Percentiles rank a stretch among this genome's conserved stretches.
phyloP scores from a whole-genome alignment of 1,140 invertebrate species.

The Limonius californicus region DNA sequence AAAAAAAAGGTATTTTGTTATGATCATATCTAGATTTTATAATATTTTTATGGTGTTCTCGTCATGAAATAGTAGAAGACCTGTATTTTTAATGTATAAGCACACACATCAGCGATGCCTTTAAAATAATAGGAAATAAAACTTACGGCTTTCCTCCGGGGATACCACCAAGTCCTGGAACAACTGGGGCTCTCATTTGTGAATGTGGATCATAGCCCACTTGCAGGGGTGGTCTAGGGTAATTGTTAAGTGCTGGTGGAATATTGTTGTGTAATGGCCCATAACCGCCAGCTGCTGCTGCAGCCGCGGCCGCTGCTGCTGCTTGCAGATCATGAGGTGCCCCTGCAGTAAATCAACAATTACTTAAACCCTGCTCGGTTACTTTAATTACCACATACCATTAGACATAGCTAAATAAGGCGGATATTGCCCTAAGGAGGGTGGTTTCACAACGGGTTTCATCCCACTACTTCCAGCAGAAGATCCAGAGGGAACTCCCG shows the following conservation, averaged over 20 bases:
- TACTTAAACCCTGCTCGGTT: neutral
- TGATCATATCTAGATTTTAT: too few relatives aligned
- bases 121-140: too few relatives aligned
- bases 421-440: slow-evolving; percentile 56
- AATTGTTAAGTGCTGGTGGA: slow-evolving; percentile 59
- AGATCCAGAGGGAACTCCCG: slow-evolving; percentile 46
- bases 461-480: slow-evolving; percentile 44
- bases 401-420: slow-evolving; percentile 50
- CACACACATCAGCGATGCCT: too few relatives aligned
- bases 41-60: too few relatives aligned
- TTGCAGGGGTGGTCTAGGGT: slow-evolving; percentile 60
- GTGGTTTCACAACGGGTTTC: slow-evolving; percentile 58
- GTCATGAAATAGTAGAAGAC: too few relatives aligned
- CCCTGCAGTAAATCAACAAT: slow-evolving; percentile 29
- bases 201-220: slow-evolving; percentile 72
- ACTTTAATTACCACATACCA: slow-evolving; percentile 25
- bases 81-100: too few relatives aligned
- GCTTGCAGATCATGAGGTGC: slow-evolving; percentile 50
- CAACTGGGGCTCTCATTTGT: slow-evolving; percentile 70
- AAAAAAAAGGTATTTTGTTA: too few relatives aligned
- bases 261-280: slow-evolving; percentile 52
- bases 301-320: slow-evolving; percentile 44
- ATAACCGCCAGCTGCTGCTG: slow-evolving; percentile 48
- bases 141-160: slow-evolving; percentile 88
- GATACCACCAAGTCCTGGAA: slow-evolving; percentile 64